Conservation (phyloP, 2,113 vertebrate genomes). For the Theristicus caerulescens region DNA sequence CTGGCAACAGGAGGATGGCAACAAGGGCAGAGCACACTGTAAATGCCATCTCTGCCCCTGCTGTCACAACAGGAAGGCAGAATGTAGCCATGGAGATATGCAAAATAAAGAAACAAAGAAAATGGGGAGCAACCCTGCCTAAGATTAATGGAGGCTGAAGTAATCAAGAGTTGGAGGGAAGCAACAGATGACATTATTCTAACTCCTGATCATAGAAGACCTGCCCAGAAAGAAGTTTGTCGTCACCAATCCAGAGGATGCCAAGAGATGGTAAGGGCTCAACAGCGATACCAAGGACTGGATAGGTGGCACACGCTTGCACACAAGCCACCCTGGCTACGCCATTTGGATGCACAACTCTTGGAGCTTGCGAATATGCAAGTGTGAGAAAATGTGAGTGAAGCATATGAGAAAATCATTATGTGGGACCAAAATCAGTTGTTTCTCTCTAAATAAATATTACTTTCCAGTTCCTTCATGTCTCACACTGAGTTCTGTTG, state of each 20-base stretch:
- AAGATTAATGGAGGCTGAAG: neutral
- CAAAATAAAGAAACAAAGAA: neutral
- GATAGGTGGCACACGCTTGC: fast-evolving
- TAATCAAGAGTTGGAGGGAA: neutral
- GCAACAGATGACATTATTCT: neutral
- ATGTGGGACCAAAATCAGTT: neutral
- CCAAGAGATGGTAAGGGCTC: neutral
- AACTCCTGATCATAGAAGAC: neutral
- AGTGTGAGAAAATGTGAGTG: neutral
- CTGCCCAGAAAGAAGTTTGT: neutral
- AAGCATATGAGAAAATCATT: neutral
- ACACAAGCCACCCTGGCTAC: neutral
- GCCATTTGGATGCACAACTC: fast-evolving
- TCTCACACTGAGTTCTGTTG: neutral
- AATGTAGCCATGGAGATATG: neutral
- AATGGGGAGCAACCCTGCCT: neutral
- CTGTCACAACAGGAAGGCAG: neutral
- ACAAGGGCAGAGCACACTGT: neutral
- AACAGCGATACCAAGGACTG: fast-evolving
- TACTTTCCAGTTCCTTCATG: neutral
- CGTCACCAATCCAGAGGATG: fast-evolving
- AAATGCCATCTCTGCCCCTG: neutral
- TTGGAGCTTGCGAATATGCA: neutral
- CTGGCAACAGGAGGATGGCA: neutral
- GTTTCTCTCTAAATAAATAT: neutral